These are phyloP conservation scores for Gryllus longicercus DNA, from an alignment of 2,888 invertebrate species.

Conservation along the genomic window DNA sequence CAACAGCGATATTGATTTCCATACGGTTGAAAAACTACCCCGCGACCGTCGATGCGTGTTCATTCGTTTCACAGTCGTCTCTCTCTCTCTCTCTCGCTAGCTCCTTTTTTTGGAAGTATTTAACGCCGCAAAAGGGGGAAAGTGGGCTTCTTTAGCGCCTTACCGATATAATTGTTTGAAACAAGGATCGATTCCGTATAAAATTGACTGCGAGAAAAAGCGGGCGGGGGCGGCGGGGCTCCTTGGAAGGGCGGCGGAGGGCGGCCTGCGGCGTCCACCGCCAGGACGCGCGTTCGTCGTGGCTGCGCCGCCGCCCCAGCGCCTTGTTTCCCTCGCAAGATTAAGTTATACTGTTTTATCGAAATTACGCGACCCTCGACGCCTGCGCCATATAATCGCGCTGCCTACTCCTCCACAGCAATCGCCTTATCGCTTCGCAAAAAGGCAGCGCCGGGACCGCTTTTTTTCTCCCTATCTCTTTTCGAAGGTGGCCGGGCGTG, in stretches of 20 bases:
- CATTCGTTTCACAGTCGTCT: not conserved
- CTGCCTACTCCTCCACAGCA: not conserved
- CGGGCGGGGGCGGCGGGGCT: not conserved
- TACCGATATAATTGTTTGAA: constrained; percentile 11
- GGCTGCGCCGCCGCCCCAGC: not conserved
- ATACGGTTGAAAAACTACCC: not conserved
- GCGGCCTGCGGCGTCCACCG: not conserved
- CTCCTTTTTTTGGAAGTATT: not conserved
- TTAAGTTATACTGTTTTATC: constrained; percentile 10
- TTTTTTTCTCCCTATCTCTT: constrained; percentile 4
- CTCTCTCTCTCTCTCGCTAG: not conserved
- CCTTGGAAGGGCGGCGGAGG: not conserved
- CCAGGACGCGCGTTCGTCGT: not conserved
- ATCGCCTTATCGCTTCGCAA: constrained; percentile 17
- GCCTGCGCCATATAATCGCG: not conserved
- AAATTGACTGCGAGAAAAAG: not conserved
- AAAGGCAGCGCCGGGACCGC: not conserved
- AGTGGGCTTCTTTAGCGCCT: constrained; percentile 17
- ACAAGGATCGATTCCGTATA: constrained; percentile 1
- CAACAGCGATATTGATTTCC: not conserved
- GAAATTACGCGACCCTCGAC: not conserved
- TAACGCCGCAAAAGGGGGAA: not conserved
- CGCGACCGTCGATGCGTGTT: not conserved
- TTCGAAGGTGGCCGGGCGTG: not conserved
- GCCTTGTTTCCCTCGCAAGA: not conserved